Percentiles rank a stretch among this genome's conserved stretches.
Conservation (phyloP, 2,113 vertebrate genomes). For the Toxotes chatareus region DNA sequence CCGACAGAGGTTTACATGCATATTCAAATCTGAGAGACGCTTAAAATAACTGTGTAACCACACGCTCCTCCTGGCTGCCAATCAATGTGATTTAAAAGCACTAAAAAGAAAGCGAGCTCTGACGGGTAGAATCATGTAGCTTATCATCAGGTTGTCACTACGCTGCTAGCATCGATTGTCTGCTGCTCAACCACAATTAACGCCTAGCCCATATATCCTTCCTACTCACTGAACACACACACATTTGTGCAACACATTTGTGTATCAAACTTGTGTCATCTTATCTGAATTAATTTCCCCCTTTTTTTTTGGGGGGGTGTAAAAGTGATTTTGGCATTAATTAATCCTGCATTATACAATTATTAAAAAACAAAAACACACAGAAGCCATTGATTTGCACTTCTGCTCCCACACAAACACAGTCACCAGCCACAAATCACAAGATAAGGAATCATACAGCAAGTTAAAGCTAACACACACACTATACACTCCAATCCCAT, state of each 20-base stretch:
- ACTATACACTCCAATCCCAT: not conserved
- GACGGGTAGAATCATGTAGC: conserved; percentile 51
- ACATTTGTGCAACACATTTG: not conserved
- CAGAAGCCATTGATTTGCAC: not conserved
- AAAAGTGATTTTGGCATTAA: not conserved
- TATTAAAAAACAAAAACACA: not conserved
- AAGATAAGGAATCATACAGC: not conserved
- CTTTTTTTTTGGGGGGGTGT: not conserved
- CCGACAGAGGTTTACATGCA: conserved; percentile 62
- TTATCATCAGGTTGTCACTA: conserved; percentile 76
- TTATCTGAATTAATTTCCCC: not conserved
- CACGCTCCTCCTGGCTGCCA: conserved; percentile 66
- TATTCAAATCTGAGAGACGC: conserved; percentile 69
- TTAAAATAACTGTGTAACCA: conserved; percentile 75
- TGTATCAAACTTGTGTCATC: not conserved
- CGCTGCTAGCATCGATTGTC: conserved; percentile 61
- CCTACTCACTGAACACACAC: conserved; percentile 29
- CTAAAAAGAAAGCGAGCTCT: conserved; percentile 52
- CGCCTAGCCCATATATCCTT: conserved; percentile 45
- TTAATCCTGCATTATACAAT: not conserved
- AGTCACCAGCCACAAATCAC: conserved; percentile 4
- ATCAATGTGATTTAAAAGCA: conserved; percentile 73
- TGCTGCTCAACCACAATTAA: conserved; percentile 73
- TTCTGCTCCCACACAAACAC: not conserved
- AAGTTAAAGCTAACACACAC: not conserved